Base-by-base conservation (phyloP, 2,888 invertebrate genomes). In the Ichneumon xanthorius region DNA sequence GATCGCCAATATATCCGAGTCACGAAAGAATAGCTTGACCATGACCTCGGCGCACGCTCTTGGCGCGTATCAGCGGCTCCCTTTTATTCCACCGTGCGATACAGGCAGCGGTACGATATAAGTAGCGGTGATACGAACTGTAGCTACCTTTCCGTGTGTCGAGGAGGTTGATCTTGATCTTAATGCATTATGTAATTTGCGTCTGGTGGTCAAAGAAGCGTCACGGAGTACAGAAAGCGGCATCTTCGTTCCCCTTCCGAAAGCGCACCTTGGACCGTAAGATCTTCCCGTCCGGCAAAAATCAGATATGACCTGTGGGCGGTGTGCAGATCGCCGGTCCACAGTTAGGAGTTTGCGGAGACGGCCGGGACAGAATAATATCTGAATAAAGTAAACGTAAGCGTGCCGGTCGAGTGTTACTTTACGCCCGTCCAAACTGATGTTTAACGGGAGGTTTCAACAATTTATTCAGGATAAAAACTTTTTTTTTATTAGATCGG, bases 141-240 rank as follows among this genome's bases (percentile, higher is more conserved):
- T n/a, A n/a, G 61, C 61, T 30, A 16, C 61, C 61, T 71, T n/a
- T 71, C 53, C 26, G 58, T 58, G 58, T 61, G 55, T 73, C 78
- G 58, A n/a, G 22, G 26, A n/a, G 76, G 37, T 68, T 58, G 65
- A 82, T 75, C 73, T 82, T 84, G 80, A 88, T 82, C 84, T 80
- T 83, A 89, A 89, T 89, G 86, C 89, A 89, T 89, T 89, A 89
- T 89, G 89, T 89, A 89, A 89, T 90, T 90, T 88, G 79, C 79
- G 45, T 63, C 65, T 45, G 61, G 61, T 73, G 22, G n/a, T 30
- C 14, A 45, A 45, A 61, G 58, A 63, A n/a, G 6, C 11, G 30
- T 40, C 40, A 45, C 26, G 45, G 58, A 7, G 72, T 55, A 37
- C 55, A 48, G 73, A 75, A 61, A 30, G 75, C 75, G 63, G 75